Evolutionary conservation across 2,797 vertebrate species (phyloP), one percentile per base, ranked within the genome.

Genomic region (Anguilla obscura): DNA sequence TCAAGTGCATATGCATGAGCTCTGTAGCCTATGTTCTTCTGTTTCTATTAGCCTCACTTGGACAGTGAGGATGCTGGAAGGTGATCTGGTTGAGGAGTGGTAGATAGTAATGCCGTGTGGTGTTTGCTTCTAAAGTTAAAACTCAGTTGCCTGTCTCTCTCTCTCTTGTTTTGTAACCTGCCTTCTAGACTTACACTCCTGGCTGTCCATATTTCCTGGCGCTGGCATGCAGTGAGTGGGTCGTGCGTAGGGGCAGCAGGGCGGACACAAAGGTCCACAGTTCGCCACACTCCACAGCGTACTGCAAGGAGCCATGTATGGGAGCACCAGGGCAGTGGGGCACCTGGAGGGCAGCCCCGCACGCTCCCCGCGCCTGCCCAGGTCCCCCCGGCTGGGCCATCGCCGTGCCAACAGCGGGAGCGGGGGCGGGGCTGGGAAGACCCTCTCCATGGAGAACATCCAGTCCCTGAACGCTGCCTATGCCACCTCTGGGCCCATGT

Each of bases 401-500:
- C 94, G 97, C 91, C 93, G 97, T 88, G 97, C 97, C 85, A 95
- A 94, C 74, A 95, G 94, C 21, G 96, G 93, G 69, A 93, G 94
- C 21, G 95, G 95, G n/a, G 96, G 96, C 36, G 97, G 97, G 87
- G 93, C 97, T 0, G 97, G 98, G 80, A 99, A 99, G 95, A 99
- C 98, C 0, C 89, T 99, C 50, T 99, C 98, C 0, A 98, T 99
- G 98, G 98, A 99, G 94, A 99, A 99, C 90, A 98, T 99, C 93
- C 98, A 99, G 95, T 99, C 98, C 87, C 94, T 99, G 90, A 99
- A 98, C 82, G 98, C 98, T 87, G 98, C 97, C 93, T 99, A 99
- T 94, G 98, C 98, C 91, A 97, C 98, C 0, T 98, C 98, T 88
- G 97, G 98, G 91, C 96, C 98, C 89, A 97, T 98, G 96, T 99